Percentiles rank a stretch among this genome's conserved stretches.
Conservation (phyloP, 2,113 vertebrate genomes). For the Xenopus laevis region DNA sequence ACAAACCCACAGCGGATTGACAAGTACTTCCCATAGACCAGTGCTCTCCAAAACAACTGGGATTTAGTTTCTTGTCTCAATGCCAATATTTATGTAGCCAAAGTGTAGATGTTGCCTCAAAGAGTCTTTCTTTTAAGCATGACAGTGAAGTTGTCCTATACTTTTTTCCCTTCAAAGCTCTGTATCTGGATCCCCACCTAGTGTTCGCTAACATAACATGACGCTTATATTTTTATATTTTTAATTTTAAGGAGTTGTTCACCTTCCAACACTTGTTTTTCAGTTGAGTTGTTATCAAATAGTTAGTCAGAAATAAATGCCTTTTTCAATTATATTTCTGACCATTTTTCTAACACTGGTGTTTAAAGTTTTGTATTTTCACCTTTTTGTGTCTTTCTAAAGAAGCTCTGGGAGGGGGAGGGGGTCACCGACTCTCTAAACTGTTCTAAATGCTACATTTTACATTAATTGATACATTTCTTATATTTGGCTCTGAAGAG, state of each 20-base stretch:
- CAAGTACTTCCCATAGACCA: constrained; percentile 76
- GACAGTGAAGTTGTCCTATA: constrained; percentile 75
- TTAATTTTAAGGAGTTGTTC: constrained; percentile 40
- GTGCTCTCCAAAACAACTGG: constrained; percentile 81
- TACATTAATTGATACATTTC: too few relatives aligned
- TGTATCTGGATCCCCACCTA: constrained; percentile 91
- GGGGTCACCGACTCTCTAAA: too few relatives aligned
- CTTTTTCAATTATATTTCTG: too few relatives aligned
- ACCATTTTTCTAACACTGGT: too few relatives aligned
- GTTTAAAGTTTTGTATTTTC: too few relatives aligned
- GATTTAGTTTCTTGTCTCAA: constrained; percentile 87
- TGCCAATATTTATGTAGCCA: constrained; percentile 89
- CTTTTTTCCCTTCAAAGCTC: constrained; percentile 73
- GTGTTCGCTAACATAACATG: constrained; percentile 76
- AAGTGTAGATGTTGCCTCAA: constrained; percentile 88
- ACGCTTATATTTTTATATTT: constrained; percentile 31
- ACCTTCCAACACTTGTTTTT: too few relatives aligned
- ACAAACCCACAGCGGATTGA: constrained; percentile 87
- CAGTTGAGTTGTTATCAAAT: too few relatives aligned
- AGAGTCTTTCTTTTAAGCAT: constrained; percentile 81
- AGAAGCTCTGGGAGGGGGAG: too few relatives aligned
- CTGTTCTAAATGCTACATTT: too few relatives aligned
- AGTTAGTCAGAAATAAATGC: too few relatives aligned
- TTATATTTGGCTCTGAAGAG: too few relatives aligned
- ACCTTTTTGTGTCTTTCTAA: too few relatives aligned